phyloP scores from a whole-genome alignment of 2,888 invertebrate genomes.

The Chromoteleia sp. region DNA sequence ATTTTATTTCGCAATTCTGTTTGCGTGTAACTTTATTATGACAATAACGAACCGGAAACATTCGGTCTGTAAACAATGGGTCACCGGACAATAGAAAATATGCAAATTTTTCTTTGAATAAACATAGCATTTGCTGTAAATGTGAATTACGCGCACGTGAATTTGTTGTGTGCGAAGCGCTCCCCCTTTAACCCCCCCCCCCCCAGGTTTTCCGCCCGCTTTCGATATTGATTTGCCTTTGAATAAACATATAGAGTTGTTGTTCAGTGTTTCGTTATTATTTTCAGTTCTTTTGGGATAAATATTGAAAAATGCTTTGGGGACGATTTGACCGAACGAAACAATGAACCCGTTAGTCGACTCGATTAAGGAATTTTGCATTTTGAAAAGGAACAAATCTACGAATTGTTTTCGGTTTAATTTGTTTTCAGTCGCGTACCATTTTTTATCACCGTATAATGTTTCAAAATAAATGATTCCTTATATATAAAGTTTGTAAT shows the following conservation, averaged over 20 bases:
- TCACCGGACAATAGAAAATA: constrained; percentile 67
- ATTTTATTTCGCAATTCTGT: constrained; percentile 70
- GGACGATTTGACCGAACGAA: constrained; percentile 11
- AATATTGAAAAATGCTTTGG: constrained; percentile 53
- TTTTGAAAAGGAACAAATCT: constrained; percentile 25
- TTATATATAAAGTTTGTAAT: no score
- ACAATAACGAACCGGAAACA: constrained; percentile 70
- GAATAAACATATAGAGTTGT: constrained; percentile 64
- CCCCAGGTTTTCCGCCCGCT: constrained; percentile 43
- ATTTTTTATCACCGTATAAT: no score
- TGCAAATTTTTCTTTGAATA: constrained; percentile 72
- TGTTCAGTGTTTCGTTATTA: constrained; percentile 50
- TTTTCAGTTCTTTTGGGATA: constrained; percentile 43
- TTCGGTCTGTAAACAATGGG: constrained; percentile 69
- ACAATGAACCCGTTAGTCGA: constrained; percentile 22
- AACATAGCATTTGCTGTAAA: constrained; percentile 71
- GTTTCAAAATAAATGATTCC: no score
- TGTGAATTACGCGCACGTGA: constrained; percentile 64
- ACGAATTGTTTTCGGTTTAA: constrained; percentile 28
- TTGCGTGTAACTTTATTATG: constrained; percentile 71
- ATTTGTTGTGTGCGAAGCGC: constrained; percentile 49
- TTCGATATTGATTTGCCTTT: constrained; percentile 66
- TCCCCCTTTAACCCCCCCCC: constrained; percentile 1
- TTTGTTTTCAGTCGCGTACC: no score
- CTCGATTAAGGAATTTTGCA: constrained; percentile 40